Conservation (phyloP, 2,888 invertebrate species). For the Hirudinaria manillensis region DNA sequence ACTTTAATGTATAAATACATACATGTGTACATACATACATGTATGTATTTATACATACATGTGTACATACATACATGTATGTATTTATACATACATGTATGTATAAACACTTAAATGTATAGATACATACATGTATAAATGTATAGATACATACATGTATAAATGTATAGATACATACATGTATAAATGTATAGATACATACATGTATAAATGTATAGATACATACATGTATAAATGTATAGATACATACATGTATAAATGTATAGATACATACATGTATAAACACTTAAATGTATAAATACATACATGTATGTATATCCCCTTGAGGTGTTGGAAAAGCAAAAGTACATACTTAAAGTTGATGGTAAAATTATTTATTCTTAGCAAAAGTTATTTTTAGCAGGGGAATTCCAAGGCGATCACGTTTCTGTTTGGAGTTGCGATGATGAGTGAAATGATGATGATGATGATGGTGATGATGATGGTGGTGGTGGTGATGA, state of each 20-base stretch:
- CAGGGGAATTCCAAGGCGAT: not conserved
- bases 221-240: not conserved
- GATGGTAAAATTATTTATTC: too few relatives aligned
- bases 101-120: not conserved
- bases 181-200: not conserved
- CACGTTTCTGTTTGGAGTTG: not conserved
- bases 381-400: too few relatives aligned
- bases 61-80: not conserved
- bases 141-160: constrained; percentile 8
- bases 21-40: not conserved
- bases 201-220: not conserved
- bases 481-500: constrained; percentile 22
- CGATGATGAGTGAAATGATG: constrained; percentile 27
- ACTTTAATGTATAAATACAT: constrained; percentile 3
- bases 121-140: not conserved
- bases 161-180: constrained; percentile 2
- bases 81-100: not conserved
- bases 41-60: not conserved
- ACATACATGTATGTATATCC: too few relatives aligned
- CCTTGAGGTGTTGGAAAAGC: too few relatives aligned
- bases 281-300: not conserved
- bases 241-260: not conserved
- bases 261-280: not conserved
- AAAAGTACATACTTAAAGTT: too few relatives aligned
- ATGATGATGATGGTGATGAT: constrained; percentile 30